A percentile compares a stretch with the other conserved stretches of the same genome.
These are phyloP conservation scores for human DNA, from an alignment of 2,113 vertebrate genomes.

Conservation along the genomic window DNA sequence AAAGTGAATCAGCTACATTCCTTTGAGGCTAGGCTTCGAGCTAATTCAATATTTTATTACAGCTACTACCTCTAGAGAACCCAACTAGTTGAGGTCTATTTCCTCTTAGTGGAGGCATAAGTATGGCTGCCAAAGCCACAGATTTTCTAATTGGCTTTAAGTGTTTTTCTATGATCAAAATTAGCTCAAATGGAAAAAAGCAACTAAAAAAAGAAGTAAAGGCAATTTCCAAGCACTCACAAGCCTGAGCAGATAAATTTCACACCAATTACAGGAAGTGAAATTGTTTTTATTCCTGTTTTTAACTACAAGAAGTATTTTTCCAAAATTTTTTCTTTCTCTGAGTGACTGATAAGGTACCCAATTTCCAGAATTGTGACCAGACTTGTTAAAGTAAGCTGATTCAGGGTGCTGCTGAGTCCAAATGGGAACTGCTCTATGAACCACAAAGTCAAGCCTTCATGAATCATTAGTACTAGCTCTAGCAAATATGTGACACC, in stretches of 20 bases:
- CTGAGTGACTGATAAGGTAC: background rate
- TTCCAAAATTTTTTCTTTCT: conserved; percentile 20
- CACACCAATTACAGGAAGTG: conserved; percentile 46
- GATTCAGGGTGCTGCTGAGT: background rate
- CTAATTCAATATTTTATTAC: background rate
- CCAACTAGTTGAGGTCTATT: background rate
- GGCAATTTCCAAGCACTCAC: conserved; percentile 46
- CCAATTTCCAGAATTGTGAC: conserved; percentile 12
- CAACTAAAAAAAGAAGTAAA: background rate
- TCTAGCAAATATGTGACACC: background rate
- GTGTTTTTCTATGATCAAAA: background rate
- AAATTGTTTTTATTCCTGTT: conserved; percentile 58
- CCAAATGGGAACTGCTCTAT: background rate
- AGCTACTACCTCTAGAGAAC: background rate
- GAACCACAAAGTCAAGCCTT: background rate
- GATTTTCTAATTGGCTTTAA: background rate
- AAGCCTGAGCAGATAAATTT: conserved; percentile 37
- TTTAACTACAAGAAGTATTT: conserved; percentile 26
- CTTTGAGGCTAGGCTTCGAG: background rate
- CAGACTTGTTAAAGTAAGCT: background rate
- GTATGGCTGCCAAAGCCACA: background rate
- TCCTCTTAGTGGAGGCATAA: background rate
- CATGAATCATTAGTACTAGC: background rate
- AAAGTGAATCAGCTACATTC: background rate
- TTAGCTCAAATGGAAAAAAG: background rate